A percentile compares a stretch with the other conserved stretches of the same genome.
phyloP scores from a whole-genome alignment of 1,140 invertebrate species.

The Aphelinus atriplicis region DNA sequence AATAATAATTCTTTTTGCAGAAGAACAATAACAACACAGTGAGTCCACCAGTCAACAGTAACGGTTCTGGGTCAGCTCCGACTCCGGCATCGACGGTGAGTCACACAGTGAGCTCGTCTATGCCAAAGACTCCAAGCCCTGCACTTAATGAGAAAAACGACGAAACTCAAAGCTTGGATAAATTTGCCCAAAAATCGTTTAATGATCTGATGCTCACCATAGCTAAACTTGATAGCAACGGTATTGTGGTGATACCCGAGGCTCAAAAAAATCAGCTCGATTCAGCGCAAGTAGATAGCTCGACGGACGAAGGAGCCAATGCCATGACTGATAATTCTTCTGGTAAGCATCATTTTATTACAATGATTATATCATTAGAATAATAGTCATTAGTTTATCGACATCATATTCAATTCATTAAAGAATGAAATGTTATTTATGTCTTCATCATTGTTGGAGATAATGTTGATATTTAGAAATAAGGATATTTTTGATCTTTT shows the following conservation, averaged over 20 bases:
- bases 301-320: conserved; percentile 59
- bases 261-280: conserved; percentile 63
- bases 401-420: no score
- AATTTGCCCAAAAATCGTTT: conserved; percentile 83
- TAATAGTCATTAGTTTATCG: no score
- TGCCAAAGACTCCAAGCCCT: conserved; percentile 84
- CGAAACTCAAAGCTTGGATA: conserved; percentile 74
- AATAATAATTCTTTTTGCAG: neutral
- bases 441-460: no score
- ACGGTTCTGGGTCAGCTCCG: conserved; percentile 13
- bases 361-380: no score
- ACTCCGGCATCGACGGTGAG: conserved; percentile 39
- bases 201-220: conserved; percentile 86
- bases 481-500: no score
- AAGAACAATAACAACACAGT: conserved; percentile 20
- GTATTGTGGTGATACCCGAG: conserved; percentile 76
- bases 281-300: conserved; percentile 61
- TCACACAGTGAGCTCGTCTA: conserved; percentile 77
- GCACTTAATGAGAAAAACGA: conserved; percentile 57
- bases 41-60: conserved; percentile 34
- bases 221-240: conserved; percentile 83
- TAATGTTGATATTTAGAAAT: no score
- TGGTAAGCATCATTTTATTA: conserved; percentile 49
- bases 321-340: conserved; percentile 55
- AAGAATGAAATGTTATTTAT: no score